Evolutionary conservation across 2,888 invertebrate species (phyloP), one percentile per base, ranked within the genome.

Genomic region (Agrotis clavis): DNA sequence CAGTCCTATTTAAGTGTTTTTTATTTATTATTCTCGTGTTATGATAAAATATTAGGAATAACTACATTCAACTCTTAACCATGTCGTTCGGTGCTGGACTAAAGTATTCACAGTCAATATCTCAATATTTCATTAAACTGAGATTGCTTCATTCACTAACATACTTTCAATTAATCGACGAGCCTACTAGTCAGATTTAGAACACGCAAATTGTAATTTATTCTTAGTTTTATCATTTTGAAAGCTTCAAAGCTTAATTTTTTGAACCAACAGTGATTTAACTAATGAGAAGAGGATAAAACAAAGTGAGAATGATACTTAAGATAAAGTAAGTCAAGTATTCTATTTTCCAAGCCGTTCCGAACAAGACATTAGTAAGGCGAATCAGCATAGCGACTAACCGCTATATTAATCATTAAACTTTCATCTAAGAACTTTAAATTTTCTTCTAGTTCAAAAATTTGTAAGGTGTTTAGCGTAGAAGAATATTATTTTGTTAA

Each of bases 401-500:
- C 82, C 91, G 90, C 92, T 91, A 89, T 88, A 88, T 89, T 87
- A 88, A 87, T 87, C 71, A 90, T 88, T 87, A 88, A 88, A 87
- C 77, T 81, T 91, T 94, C 90, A 92, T 88, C 93, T 94, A 94
- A 94, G 92, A 92, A 89, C 83, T 91, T 93, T 92, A 88, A 90
- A 90, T 87, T 90, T 90, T 91, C 84, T 87, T 80, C 91, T 92
- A 92, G 86, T 92, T 93, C 85, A 91, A 92, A 93, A 94, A 93
- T 92, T 94, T 93, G 92, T 94, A 91, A 94, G 91, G 90, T 92
- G 92, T 93, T 92, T 94, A 95, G 94, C 94, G 92, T 96, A 95
- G 96, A 96, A 96, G 96, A 96, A 96, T 95, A 96, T 89, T 93
- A 92, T 90, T 94, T 93, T 92, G 88, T 92, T 93, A 94, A 94